Evolutionary conservation across 2,888 invertebrate species (phyloP), one percentile per base, ranked within the genome.

Genomic region (Ptychoptera albimana): DNA sequence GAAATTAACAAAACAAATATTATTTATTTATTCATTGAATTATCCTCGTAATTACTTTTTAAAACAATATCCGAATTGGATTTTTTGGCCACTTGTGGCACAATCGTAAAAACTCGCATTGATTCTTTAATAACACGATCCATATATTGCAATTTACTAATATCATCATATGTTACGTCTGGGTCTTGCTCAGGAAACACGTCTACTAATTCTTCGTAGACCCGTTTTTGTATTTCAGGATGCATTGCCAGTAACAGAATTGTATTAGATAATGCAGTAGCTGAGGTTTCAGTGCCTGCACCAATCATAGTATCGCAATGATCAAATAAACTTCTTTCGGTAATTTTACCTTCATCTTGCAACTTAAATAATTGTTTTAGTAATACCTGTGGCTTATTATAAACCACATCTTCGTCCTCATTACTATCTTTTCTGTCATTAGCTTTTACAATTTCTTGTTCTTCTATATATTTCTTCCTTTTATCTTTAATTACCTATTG

Each of bases 231-330:
- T 5, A 53, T 48, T 2, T 53, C 45, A 2, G 52, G 52, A 39
- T 56, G 54, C 52, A 56, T 57, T 8, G 57, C 54, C 14, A 57
- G 42, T 37, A 56, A 45, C 38, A 51, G 49, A 9, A 55, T 42
- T 0, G 51, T 41, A 8, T 50, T 51, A 29, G 50, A 52, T 1
- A 54, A 40, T 1, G 54, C 51, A 5, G 52, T 52, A 7, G 56
- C 51, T 32, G 52, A 48, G 4, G 56, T 55, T 36, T 57, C 56
- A 37, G 32, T 32, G 8, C 32, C 32, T 7, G 32, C 32, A 7
- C 9, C 32, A 32, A 32, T n/a, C 9, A 32, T 32, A 7, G 32
- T 32, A 11, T 32, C 11, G 9, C 9, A 11, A 32, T 32, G 32
- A 4, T 32, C 11, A 9, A 32, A 11, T 11, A 32, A 11, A 32